Conservation (phyloP, 2,797 vertebrate species). For the Cossypha caffra region DNA sequence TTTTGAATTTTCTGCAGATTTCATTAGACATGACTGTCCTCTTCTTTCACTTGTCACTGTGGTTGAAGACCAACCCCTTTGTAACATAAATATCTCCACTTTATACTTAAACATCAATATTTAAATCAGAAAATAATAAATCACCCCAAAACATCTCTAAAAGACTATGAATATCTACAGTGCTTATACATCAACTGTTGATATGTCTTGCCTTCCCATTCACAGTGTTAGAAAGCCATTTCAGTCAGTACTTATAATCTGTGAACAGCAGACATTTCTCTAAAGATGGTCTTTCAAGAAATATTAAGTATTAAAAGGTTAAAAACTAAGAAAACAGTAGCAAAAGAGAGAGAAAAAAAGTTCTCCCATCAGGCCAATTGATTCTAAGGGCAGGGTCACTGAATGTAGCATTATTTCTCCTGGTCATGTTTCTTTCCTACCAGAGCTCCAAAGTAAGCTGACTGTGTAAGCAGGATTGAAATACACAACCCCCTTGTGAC, state of each 20-base stretch:
- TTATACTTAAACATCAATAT: neutral
- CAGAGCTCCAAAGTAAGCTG: slow-evolving; percentile 94
- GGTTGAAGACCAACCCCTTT: neutral
- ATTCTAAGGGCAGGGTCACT: slow-evolving; percentile 86
- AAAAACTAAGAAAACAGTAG: slow-evolving; percentile 81
- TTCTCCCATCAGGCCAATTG: slow-evolving; percentile 78
- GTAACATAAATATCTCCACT: neutral
- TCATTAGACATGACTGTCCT: neutral
- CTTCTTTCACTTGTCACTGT: neutral
- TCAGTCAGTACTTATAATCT: neutral
- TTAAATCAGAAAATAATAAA: neutral
- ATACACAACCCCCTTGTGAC: slow-evolving; percentile 96
- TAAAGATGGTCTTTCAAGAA: slow-evolving; percentile 64
- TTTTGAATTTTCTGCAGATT: neutral
- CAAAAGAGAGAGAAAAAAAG: slow-evolving; percentile 65
- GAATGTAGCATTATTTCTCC: slow-evolving; percentile 95
- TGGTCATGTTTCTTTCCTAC: slow-evolving; percentile 90
- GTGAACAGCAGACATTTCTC: neutral
- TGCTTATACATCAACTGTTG: neutral
- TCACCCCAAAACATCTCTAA: neutral
- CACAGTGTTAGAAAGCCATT: neutral
- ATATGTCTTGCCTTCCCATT: neutral
- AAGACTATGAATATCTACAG: slow-evolving; percentile 7
- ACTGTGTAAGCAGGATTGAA: slow-evolving; percentile 87
- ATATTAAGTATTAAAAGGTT: slow-evolving; percentile 77